Conservation (phyloP, 2,797 vertebrate genomes). For the Crypturellus tataupa region DNA sequence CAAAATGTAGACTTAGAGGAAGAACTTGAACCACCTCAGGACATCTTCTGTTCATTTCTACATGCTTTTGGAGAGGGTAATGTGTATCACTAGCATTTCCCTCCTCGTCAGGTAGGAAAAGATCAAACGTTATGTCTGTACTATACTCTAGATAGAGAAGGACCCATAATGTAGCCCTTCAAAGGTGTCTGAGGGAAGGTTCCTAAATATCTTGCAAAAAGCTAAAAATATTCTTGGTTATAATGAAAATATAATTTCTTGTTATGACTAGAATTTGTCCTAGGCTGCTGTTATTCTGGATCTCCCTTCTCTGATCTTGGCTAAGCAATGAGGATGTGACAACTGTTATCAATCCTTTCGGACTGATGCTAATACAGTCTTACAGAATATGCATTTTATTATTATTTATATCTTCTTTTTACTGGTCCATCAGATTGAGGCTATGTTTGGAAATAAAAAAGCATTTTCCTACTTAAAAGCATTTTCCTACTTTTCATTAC, state of each 20-base stretch:
- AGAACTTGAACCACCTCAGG: not conserved
- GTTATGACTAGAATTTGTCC: not conserved
- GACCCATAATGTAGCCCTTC: not conserved
- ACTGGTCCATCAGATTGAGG: not conserved
- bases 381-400: not conserved
- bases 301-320: not conserved
- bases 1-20: not conserved
- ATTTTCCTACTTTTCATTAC: constrained; percentile 31
- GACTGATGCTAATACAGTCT: not conserved
- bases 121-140: not conserved
- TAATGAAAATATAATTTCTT: not conserved
- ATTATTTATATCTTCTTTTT: not conserved
- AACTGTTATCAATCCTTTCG: not conserved
- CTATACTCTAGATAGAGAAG: not conserved
- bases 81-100: not conserved
- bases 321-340: not conserved
- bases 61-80: accelerated
- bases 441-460: not conserved
- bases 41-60: not conserved
- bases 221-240: not conserved
- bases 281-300: not conserved
- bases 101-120: not conserved
- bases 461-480: constrained; percentile 4
- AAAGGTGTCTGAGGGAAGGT: not conserved
- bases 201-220: not conserved